phyloP scores from a whole-genome alignment of 2,113 vertebrate species.

The Otolemur garnettii region DNA sequence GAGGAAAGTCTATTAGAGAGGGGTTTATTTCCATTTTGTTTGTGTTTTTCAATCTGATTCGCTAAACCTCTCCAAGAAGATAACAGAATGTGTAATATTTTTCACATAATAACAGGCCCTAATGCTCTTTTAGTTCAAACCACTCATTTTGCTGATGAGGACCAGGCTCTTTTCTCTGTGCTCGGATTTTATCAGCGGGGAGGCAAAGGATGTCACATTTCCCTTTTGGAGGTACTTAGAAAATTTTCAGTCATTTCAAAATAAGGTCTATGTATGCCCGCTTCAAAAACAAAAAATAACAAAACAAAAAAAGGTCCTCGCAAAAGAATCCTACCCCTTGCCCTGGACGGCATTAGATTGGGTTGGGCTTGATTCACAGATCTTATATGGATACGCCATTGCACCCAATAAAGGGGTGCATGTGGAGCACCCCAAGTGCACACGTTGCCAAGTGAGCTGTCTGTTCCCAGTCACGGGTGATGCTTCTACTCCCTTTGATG shows the following conservation, averaged over 20 bases:
- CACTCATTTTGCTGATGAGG: not conserved
- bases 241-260: constrained; percentile 58
- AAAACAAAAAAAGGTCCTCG: not conserved
- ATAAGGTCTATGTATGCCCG: not conserved
- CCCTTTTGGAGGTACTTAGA: constrained; percentile 4
- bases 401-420: not conserved
- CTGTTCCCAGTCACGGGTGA: not conserved
- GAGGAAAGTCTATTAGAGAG: not conserved
- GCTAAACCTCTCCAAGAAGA: constrained; percentile 1
- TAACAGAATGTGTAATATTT: not conserved
- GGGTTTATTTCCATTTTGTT: not conserved
- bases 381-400: not conserved
- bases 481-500: not conserved
- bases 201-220: constrained; percentile 37
- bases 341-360: no score
- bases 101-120: not conserved
- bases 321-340: not conserved
- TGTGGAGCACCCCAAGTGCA: not conserved
- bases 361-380: not conserved
- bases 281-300: not conserved
- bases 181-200: constrained; percentile 49
- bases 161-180: not conserved
- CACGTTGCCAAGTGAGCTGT: not conserved
- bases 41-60: not conserved
- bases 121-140: not conserved